Evolutionary conservation across 2,888 invertebrate species (phyloP), one percentile per base, ranked within the genome.

Genomic region (Catonia carolina): DNA sequence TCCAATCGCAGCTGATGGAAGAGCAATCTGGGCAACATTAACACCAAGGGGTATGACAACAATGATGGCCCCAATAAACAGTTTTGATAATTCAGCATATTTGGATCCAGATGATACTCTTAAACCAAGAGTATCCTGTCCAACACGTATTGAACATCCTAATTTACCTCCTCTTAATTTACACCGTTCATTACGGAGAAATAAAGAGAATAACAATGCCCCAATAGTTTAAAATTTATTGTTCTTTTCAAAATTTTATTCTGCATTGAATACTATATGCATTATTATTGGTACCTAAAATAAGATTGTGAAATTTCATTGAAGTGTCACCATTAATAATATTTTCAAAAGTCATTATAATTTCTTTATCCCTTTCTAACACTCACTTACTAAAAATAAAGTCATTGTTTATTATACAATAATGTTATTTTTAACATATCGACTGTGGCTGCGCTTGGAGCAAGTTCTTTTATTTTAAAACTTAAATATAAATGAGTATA

Each of bases 1-100:
- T 70, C 80, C 80, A 1, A 76, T 70, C 15, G 73, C 69, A 64
- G 73, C 72, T 12, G 84, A 85, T 68, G 83, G 83, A 2, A 77
- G 85, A 6, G 80, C 85, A 2, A 77, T 87, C 45, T 91, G 91
- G 91, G 90, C 91, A 1, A 88, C 90, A 0, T 73, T 91, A 8
- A 89, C 89, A 0, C 89, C 89, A 0, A 79, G 87, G 17, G 78
- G 77, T 52, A 89, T 88, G 12, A 89, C 89, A 0, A 78, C 86
- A 18, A 89, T 89, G 71, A 88, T 67, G 63, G 63, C 60, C 41
- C 45, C 56, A n/a, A 14, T 35, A 41, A 62, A 56, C 51, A 65
- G 64, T 47, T 84, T 84, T 69, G 84, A 84, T 71, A 89, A 89
- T 69, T 83, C 84, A 55, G 83, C 85, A 27, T 86, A 87, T 70